phyloP scores from a whole-genome alignment of 35 echinoderm and acorn worm genomes.

The Strongylocentrotus purpuratus region DNA sequence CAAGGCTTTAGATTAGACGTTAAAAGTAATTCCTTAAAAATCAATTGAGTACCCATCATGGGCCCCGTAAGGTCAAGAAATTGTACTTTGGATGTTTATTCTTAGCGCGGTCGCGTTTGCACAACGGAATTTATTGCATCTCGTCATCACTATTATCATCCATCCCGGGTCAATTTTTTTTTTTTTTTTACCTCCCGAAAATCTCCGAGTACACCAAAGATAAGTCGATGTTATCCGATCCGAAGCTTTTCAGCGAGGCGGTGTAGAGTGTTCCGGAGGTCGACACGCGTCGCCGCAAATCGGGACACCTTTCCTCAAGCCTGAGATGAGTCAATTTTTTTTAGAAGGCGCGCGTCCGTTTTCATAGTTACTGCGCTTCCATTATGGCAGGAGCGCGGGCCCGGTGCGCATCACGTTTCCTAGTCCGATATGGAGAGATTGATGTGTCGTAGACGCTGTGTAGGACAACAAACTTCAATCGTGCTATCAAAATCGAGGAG shows the following conservation, averaged over 20 bases:
- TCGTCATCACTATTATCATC: not conserved
- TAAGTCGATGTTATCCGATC: slow-evolving; percentile 19
- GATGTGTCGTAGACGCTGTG: not conserved
- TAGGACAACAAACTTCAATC: not conserved
- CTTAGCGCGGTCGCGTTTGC: not conserved
- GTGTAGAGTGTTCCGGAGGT: slow-evolving; percentile 30
- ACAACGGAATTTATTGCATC: not conserved
- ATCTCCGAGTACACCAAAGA: not conserved
- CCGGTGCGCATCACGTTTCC: not conserved
- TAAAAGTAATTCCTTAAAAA: not conserved
- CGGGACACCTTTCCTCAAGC: slow-evolving; percentile 28
- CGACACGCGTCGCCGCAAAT: slow-evolving; percentile 37
- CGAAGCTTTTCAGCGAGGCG: not conserved
- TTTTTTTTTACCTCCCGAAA: not conserved
- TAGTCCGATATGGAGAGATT: not conserved
- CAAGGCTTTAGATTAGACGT: no score
- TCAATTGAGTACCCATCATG: not conserved
- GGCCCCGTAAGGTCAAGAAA: not conserved
- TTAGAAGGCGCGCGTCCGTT: not conserved
- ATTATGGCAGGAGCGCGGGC: not conserved
- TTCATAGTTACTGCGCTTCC: not conserved
- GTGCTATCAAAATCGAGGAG: not conserved
- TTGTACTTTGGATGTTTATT: not conserved
- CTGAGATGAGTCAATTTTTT: slow-evolving; percentile 36
- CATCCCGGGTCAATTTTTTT: not conserved